Conservation (phyloP, 1,140 invertebrate species). For the Neodiprion fabricii region DNA sequence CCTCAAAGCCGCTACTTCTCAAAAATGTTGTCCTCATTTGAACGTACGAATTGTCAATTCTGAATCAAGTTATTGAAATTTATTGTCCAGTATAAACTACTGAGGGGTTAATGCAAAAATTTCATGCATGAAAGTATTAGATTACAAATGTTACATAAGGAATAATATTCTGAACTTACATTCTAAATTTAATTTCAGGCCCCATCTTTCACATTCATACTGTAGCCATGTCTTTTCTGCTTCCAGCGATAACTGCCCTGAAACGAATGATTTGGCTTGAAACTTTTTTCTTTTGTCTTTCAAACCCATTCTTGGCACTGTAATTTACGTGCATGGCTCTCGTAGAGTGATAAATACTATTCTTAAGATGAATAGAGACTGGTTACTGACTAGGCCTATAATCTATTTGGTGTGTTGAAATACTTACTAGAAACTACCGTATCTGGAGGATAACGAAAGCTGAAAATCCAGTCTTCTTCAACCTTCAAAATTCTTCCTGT, state of each 20-base stretch:
- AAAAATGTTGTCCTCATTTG: too few relatives aligned
- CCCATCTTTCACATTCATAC: conserved; percentile 86
- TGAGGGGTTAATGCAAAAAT: conserved; percentile 5
- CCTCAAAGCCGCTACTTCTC: too few relatives aligned
- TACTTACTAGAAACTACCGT: conserved; percentile 77
- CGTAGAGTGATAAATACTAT: not conserved
- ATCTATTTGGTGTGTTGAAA: conserved; percentile 18
- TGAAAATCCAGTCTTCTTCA: conserved; percentile 94
- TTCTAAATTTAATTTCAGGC: conserved; percentile 79
- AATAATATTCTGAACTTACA: conserved; percentile 65
- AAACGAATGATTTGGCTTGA: conserved; percentile 41
- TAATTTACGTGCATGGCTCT: not conserved
- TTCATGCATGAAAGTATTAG: conserved; percentile 12
- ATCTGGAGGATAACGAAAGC: conserved; percentile 88
- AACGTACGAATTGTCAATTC: too few relatives aligned
- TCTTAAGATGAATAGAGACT: conserved; percentile 2
- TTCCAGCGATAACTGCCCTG: conserved; percentile 84
- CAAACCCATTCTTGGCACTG: not conserved
- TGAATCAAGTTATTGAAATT: not conserved
- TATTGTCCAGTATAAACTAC: conserved; percentile 8
- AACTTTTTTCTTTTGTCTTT: conserved; percentile 9
- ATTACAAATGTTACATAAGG: not conserved
- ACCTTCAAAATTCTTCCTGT: conserved; percentile 91
- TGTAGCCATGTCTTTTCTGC: conserved; percentile 88
- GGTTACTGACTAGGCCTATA: not conserved